Base-by-base conservation (phyloP, 1,140 invertebrate species). In the Dreissena rostriformis region DNA sequence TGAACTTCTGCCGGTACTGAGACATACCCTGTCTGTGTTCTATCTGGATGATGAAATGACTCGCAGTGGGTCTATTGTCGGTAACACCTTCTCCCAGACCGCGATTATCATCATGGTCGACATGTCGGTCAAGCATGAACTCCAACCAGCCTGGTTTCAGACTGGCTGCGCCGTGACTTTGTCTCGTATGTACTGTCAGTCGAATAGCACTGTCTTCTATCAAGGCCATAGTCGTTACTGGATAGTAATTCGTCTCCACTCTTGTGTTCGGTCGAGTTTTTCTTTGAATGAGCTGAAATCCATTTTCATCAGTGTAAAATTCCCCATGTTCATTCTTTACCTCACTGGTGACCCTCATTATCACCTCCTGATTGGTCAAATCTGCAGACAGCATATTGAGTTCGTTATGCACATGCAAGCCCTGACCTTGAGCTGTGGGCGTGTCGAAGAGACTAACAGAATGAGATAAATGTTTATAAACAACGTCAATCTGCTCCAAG, bases 241-340 rank as follows among this genome's bases (percentile, higher is more conserved):
- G 99, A 95, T 99, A 99, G 93, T 97, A 99, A 94, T 99, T 99
- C 0, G 96, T 98, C 95, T 99, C 98, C 0, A 98, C 91, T 0
- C 98, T 98, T 19, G 99, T 92, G 93, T 99, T 98, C 0, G 95
- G 93, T 83, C 96, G 95, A 86, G 96, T 96, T n/a, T 88, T 86
- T 14, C 91, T 72, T 22, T 84, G 72, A 71, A 92, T 96, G 94
- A 98, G 98, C 90, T 98, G 97, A 88, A 98, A 98, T 0, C 98
- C 98, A 92, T 99, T 99, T 81, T 97, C 95, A 93, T 99, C 99
- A 0, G 98, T 98, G 88, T 97, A 99, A 92, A 99, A 98, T 29
- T 88, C 87, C 15, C 92, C 88, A 72, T 94, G 90, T 22, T 90
- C 86, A 88, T 93, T 94, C n/a, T 98, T 85, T 95, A 95, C 87